These are phyloP conservation scores for Drosophila chauvacae DNA, from an alignment of 1,140 invertebrate genomes.

Conservation along the genomic window DNA sequence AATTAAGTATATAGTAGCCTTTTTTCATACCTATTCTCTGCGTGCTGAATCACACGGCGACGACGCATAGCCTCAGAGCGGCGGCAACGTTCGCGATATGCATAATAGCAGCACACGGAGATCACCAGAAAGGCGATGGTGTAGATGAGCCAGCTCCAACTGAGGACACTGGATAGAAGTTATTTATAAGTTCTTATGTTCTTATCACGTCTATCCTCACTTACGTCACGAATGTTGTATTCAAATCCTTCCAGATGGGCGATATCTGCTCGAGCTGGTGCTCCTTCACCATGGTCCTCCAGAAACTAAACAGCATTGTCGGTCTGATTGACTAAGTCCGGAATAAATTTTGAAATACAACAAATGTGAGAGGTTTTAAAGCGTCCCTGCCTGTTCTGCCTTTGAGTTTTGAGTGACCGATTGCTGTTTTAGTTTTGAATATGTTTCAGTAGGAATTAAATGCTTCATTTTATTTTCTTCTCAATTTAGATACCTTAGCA, in stretches of 20 bases:
- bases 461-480: neutral
- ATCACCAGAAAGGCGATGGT: slow-evolving; percentile 57
- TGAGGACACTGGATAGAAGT: slow-evolving; percentile 49
- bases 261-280: slow-evolving; percentile 52
- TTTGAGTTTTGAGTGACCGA: slow-evolving; percentile 11
- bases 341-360: slow-evolving; percentile 53
- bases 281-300: slow-evolving; percentile 49
- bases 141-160: slow-evolving; percentile 77
- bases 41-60: slow-evolving; percentile 63
- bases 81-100: slow-evolving; percentile 67
- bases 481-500: too few species aligned
- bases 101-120: slow-evolving; percentile 61
- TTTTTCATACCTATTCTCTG: slow-evolving; percentile 60
- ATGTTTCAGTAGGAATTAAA: neutral
- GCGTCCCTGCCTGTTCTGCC: neutral
- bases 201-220: neutral
- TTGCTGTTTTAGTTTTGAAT: neutral
- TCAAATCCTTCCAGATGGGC: slow-evolving; percentile 69
- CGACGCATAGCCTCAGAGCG: slow-evolving; percentile 57
- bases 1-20: neutral
- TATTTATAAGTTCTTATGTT: too few species aligned
- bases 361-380: slow-evolving; percentile 32
- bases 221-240: slow-evolving; percentile 68
- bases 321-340: slow-evolving; percentile 22
- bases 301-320: slow-evolving; percentile 61